Evolutionary conservation across 1,140 invertebrate genomes (phyloP), one percentile per base, ranked within the genome.

Genomic region (Globodera rostochiensis): DNA sequence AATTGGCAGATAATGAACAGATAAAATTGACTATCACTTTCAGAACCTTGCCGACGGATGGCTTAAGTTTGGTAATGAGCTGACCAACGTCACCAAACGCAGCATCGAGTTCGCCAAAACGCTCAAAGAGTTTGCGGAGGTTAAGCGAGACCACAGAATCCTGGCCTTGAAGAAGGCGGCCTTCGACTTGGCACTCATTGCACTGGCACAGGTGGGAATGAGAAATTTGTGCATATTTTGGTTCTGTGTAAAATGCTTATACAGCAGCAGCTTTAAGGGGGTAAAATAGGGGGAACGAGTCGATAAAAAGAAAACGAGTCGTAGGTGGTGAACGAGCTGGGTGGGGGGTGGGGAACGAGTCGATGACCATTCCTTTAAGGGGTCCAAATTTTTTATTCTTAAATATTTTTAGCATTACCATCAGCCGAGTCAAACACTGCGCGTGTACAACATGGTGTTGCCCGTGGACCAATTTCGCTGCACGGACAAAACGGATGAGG

Each of bases 21-120:
- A 36, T 36, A 36, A 36, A 36, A 36, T 36, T 36, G 36, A 2
- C 36, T 36, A 2, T 36, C 81, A 45, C 60, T 79, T 87, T 46
- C 70, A 86, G 85, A 73, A 75, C 50, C 86, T 80, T 57, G 74
- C 66, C 36, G 60, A 78, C 7, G 83, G 84, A 6, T 86, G 85
- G 85, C 19, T 74, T 11, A 87, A 78, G 49, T 86, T 79, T 60
- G 83, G 86, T 36, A 70, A 86, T 60, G 79, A 87, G 53, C n/a
- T 86, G 47, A 86, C 86, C 13, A 79, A 83, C 74, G 80, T 86
- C 8, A 87, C 87, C 53, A 77, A 81, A 73, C 86, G 66, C 49
- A 85, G 88, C 25, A 86, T 86, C 70, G 85, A 86, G 71, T 86
- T 87, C 49, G 85, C 85, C 25, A 86, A 86, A 47, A 25, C 25